Conservation (phyloP, 2,113 vertebrate species). For the Cottus gobio region DNA sequence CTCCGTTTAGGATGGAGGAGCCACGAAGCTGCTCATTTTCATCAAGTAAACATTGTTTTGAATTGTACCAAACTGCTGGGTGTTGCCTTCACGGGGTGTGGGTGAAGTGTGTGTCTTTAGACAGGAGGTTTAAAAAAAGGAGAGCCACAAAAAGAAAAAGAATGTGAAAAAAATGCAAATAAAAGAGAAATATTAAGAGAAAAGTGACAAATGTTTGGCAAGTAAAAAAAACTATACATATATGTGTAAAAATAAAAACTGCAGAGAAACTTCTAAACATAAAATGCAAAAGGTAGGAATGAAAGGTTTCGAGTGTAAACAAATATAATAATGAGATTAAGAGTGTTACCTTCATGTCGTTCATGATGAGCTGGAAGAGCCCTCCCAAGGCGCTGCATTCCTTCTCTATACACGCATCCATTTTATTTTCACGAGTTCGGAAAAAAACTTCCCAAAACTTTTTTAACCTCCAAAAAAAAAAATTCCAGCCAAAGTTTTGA, state of each 20-base stretch:
- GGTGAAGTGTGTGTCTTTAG: not conserved
- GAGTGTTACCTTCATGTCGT: constrained; percentile 88
- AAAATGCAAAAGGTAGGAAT: not conserved
- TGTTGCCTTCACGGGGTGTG: not conserved
- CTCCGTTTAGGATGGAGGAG: constrained; percentile 4
- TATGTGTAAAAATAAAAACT: not conserved
- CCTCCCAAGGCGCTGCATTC: constrained; percentile 89
- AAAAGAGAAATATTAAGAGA: not conserved
- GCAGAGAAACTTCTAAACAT: not conserved
- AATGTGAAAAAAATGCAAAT: not conserved
- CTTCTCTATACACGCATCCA: constrained; percentile 89
- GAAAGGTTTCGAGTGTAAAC: too few species aligned
- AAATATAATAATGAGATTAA: not conserved
- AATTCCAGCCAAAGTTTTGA: constrained; percentile 33
- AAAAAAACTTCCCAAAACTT: constrained; percentile 60
- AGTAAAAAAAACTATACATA: not conserved
- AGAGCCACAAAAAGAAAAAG: too few species aligned
- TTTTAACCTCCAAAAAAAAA: constrained; percentile 26
- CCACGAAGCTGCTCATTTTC: not conserved
- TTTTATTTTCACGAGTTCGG: constrained; percentile 71
- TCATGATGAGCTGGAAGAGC: constrained; percentile 89
- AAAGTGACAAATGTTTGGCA: not conserved
- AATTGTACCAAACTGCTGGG: not conserved
- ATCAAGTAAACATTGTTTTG: not conserved
- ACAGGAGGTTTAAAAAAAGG: not conserved